These are phyloP conservation scores for Chrysotoxum bicinctum DNA, from an alignment of 2,888 invertebrate genomes.

Conservation along the genomic window DNA sequence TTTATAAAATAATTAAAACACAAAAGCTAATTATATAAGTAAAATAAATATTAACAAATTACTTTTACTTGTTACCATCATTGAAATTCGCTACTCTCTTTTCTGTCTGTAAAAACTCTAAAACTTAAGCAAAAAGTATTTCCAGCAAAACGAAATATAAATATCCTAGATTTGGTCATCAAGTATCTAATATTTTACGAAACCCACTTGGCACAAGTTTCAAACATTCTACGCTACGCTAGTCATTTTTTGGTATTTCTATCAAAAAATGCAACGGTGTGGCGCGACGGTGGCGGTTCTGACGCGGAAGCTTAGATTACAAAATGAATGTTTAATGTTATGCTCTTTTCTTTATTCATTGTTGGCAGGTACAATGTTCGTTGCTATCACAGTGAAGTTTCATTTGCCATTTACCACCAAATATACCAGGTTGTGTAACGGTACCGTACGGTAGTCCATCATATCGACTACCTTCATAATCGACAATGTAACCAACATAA, in stretches of 20 bases:
- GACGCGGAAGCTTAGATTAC: conserved; percentile 82
- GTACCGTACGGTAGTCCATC: not conserved
- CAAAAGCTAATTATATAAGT: too few species aligned
- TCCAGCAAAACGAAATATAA: not conserved
- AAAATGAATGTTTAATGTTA: conserved; percentile 81
- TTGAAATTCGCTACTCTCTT: too few species aligned
- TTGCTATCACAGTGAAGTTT: not conserved
- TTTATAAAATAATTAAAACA: too few species aligned
- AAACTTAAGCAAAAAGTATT: not conserved
- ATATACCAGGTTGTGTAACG: not conserved
- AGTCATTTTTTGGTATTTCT: conserved; percentile 35
- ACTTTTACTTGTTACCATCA: too few species aligned
- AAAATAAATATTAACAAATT: too few species aligned
- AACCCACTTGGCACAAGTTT: not conserved
- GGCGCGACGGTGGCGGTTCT: conserved; percentile 74
- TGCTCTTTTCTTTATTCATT: conserved; percentile 63
- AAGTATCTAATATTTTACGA: not conserved
- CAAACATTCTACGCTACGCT: not conserved
- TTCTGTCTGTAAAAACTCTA: too few species aligned
- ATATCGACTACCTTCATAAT: conserved; percentile 1
- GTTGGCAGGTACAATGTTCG: not conserved
- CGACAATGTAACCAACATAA: conserved; percentile 39
- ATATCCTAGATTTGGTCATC: not conserved
- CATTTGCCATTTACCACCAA: not conserved
- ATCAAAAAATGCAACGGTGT: conserved; percentile 80